Base-by-base conservation (phyloP, 1,140 invertebrate species). In the Pantala flavescens region DNA sequence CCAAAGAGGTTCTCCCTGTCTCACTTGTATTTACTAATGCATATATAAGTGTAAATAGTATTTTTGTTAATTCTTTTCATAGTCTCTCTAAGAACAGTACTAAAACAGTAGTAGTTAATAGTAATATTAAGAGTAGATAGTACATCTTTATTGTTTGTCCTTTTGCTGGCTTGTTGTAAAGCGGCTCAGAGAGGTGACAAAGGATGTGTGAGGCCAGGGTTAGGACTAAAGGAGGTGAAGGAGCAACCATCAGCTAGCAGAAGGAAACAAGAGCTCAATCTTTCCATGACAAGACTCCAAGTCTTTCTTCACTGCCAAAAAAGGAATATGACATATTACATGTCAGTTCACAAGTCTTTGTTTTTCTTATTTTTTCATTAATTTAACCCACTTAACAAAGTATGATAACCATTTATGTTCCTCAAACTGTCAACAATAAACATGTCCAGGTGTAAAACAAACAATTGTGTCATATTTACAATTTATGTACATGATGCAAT, bases 381-480 rank as follows among this genome's bases (percentile, higher is more conserved):
- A 36, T 42, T 72, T 72, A 72, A 72, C 71, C 71, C 71, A 72
- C 71, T 72, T 42, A 72, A 72, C 71, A 72, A 72, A 72, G 71
- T 72, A 72, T 36, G 42, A 72, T 72, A 72, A 72, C 71, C 49
- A 63, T 63, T 63, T 63, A 63, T 63, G 49, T 63, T 63, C 49
- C 49, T 63, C 49, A 63, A 63, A 63, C 49, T 72, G 71, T 72
- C 71, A 72, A 72, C 71, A 72, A 72, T 72, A 72, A 72, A 72
- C 71, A 72, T 72, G 24, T 28, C 42, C 42, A 42, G 71, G 71
- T 72, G 71, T 72, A 72, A 72, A 72, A 72, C 71, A 72, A 72
- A 72, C 71, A 72, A 72, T 72, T 28, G 71, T 72, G 71, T 72
- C 71, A 72, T 72, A 72, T 72, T 72, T 72, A 72, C 71, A 72